Percentiles rank a stretch among this genome's conserved stretches.
Evolutionary conservation across 2,113 vertebrate genomes (phyloP).

Genomic region (Capra hircus): DNA sequence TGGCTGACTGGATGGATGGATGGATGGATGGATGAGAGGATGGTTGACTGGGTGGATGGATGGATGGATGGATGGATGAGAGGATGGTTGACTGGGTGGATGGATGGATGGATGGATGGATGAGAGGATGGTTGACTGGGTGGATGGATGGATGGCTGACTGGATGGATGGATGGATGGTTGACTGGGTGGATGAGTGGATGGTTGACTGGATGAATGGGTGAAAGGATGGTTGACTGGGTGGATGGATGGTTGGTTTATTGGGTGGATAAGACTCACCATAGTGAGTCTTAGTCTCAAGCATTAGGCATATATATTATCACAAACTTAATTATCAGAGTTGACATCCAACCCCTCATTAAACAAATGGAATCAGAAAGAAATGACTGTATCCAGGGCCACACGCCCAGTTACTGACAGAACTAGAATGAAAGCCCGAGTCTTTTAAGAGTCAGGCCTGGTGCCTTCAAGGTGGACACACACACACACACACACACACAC

Average conservation of each 20-base stretch:
- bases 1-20: too few relatives aligned
- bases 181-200: neutral
- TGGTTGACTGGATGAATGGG: too few relatives aligned
- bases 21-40: neutral
- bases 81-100: neutral
- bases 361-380: neutral
- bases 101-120: neutral
- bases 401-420: neutral
- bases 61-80: neutral
- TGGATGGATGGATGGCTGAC: too few relatives aligned
- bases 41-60: neutral
- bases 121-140: too few relatives aligned
- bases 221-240: neutral
- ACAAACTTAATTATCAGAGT: neutral
- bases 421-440: neutral
- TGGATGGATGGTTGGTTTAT: neutral
- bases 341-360: neutral
- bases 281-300: neutral
- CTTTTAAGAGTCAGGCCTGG: neutral
- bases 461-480: neutral
- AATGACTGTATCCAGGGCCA: neutral
- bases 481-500: neutral
- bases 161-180: neutral
- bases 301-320: neutral
- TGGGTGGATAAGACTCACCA: neutral